Evolutionary conservation across 1,140 invertebrate species (phyloP).

Genomic region (Chironomus striatipennis): DNA sequence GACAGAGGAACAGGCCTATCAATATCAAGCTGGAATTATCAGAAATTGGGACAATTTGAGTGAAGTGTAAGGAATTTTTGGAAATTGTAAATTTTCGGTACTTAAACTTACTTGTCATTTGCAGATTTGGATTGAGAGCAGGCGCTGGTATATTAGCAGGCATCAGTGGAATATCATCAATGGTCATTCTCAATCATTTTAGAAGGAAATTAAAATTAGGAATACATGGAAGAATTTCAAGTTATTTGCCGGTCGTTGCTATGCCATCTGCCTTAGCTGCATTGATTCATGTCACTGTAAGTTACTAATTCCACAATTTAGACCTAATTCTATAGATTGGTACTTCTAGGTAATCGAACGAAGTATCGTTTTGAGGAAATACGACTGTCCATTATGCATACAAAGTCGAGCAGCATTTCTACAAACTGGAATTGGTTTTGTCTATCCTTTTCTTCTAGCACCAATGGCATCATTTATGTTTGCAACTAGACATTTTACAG

Average conservation of each 20-base stretch:
- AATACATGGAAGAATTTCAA: constrained; percentile 36
- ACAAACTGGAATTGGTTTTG: constrained; percentile 36
- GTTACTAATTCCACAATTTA: not conserved
- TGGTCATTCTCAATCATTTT: constrained; percentile 42
- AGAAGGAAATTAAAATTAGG: constrained; percentile 36
- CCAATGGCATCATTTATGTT: constrained; percentile 42
- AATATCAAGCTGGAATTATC: constrained; percentile 41
- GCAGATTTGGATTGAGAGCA: constrained; percentile 40
- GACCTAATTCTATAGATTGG: constrained; percentile 18
- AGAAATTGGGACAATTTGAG: constrained; percentile 38
- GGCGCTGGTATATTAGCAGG: constrained; percentile 34
- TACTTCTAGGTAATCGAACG: constrained; percentile 37
- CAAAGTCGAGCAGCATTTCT: constrained; percentile 39
- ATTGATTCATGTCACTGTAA: constrained; percentile 38
- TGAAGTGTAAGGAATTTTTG: constrained; percentile 37
- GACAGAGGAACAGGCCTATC: constrained; percentile 39
- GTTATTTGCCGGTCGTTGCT: constrained; percentile 40
- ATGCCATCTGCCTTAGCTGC: constrained; percentile 39
- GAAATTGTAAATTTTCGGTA: not conserved
- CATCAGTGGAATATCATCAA: constrained; percentile 34
- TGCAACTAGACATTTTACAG: constrained; percentile 41
- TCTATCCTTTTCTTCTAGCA: constrained; percentile 40
- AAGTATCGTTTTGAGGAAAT: constrained; percentile 35
- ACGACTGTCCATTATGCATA: constrained; percentile 39
- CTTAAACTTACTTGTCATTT: constrained; percentile 26